Percentiles rank a stretch among this genome's conserved stretches.
phyloP scores from a whole-genome alignment of 2,113 vertebrate genomes.

The Australoheros scitulus region DNA sequence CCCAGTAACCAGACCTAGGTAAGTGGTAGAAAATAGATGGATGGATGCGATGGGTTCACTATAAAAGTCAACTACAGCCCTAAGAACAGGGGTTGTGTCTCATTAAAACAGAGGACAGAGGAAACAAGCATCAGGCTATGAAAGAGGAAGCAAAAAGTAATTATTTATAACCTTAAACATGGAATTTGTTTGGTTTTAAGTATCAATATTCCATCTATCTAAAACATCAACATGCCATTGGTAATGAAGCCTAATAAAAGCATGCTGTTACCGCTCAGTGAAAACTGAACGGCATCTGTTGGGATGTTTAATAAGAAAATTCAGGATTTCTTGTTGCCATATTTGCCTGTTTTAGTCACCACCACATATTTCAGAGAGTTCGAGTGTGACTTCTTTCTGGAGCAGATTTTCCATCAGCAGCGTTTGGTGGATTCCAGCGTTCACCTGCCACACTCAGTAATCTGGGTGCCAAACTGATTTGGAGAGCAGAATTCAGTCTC shows the following conservation, averaged over 20 bases:
- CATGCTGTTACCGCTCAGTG: background rate
- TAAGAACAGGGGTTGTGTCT: background rate
- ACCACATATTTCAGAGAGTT: background rate
- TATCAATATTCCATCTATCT: no score
- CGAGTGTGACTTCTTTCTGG: background rate
- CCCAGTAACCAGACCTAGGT: background rate
- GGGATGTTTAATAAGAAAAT: background rate
- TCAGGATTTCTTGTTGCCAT: background rate
- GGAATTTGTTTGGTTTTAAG: no score
- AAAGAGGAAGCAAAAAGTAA: no score
- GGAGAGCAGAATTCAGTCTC: constrained; percentile 26
- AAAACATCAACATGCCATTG: no score
- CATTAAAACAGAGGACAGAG: no score
- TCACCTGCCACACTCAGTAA: constrained; percentile 22
- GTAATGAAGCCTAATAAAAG: no score
- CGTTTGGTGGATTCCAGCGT: constrained; percentile 29
- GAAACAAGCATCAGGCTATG: no score
- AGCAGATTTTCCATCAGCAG: constrained; percentile 18
- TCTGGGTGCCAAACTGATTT: constrained; percentile 35
- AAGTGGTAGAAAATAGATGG: background rate
- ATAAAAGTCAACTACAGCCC: background rate
- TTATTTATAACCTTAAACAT: no score
- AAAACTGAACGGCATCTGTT: background rate
- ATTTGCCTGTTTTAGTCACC: background rate
- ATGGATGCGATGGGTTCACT: background rate